These are phyloP conservation scores for Ernsta delagoae DNA, from an alignment of 2,888 invertebrate genomes.

Conservation along the genomic window DNA sequence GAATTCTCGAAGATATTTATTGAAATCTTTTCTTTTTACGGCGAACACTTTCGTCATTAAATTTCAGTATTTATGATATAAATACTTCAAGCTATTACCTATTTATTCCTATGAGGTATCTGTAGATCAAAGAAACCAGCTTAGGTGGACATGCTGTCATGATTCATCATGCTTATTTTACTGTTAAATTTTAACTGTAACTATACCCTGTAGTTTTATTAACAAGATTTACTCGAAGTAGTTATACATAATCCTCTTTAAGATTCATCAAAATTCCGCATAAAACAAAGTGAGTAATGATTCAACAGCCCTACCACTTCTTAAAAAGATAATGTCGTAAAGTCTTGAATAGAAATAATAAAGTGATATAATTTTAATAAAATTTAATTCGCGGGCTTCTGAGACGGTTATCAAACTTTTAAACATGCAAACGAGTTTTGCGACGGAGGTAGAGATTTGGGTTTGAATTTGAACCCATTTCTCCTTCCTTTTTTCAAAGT, in stretches of 20 bases:
- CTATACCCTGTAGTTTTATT: too few species aligned
- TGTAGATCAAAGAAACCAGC: too few species aligned
- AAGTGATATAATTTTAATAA: conserved; percentile 29
- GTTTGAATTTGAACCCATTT: neutral
- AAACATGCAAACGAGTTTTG: conserved; percentile 34
- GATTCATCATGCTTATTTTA: too few species aligned
- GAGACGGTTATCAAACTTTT: conserved; percentile 34
- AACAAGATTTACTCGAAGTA: too few species aligned
- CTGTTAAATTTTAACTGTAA: too few species aligned
- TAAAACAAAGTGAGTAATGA: conserved; percentile 3
- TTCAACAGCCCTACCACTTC: conserved; percentile 1
- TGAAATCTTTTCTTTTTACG: neutral
- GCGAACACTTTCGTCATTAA: neutral
- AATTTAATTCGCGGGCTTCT: conserved; percentile 22
- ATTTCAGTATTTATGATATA: neutral
- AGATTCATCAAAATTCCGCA: neutral
- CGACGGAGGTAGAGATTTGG: conserved; percentile 6
- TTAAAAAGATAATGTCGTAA: conserved; percentile 20
- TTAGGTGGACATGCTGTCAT: too few species aligned
- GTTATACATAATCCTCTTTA: neutral
- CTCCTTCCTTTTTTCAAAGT: too few species aligned
- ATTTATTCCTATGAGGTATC: neutral
- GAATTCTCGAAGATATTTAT: neutral
- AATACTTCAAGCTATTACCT: neutral
- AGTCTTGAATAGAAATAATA: conserved; percentile 25